These are phyloP conservation scores for Drosophila crucigera DNA, from an alignment of 2,888 invertebrate genomes.

Conservation along the genomic window DNA sequence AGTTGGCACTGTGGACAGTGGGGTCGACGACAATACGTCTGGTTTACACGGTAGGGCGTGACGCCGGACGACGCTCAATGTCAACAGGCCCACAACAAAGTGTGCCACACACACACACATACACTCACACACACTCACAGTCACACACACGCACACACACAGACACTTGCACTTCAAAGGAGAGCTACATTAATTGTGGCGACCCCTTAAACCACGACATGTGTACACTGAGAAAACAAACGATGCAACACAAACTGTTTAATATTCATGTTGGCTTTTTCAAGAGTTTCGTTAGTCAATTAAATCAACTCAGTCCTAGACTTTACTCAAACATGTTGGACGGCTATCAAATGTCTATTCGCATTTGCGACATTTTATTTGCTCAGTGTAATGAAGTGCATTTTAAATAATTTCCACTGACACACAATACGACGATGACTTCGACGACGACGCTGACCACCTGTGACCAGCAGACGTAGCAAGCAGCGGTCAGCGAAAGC, in stretches of 20 bases:
- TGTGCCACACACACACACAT: slow-evolving; percentile 40
- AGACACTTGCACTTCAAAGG: slow-evolving; percentile 25
- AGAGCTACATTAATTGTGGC: slow-evolving; percentile 22
- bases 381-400: slow-evolving; percentile 18
- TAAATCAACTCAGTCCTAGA: neutral
- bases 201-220: neutral
- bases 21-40: slow-evolving; percentile 48
- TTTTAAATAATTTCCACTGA: slow-evolving; percentile 20
- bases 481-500: slow-evolving; percentile 70
- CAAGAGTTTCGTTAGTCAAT: neutral
- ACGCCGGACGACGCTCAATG: slow-evolving; percentile 60
- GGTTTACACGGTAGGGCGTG: slow-evolving; percentile 34
- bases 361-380: neutral
- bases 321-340: neutral
- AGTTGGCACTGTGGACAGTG: slow-evolving; percentile 16
- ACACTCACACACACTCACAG: neutral
- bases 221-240: slow-evolving; percentile 9
- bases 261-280: neutral
- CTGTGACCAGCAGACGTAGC: slow-evolving; percentile 62
- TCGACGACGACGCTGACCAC: slow-evolving; percentile 48
- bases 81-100: slow-evolving; percentile 70
- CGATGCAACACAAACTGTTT: neutral
- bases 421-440: slow-evolving; percentile 29
- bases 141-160: slow-evolving; percentile 1
- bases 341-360: neutral